Evolutionary conservation across 2,888 invertebrate genomes (phyloP).

Genomic region (Lepidochrysops patricia): DNA sequence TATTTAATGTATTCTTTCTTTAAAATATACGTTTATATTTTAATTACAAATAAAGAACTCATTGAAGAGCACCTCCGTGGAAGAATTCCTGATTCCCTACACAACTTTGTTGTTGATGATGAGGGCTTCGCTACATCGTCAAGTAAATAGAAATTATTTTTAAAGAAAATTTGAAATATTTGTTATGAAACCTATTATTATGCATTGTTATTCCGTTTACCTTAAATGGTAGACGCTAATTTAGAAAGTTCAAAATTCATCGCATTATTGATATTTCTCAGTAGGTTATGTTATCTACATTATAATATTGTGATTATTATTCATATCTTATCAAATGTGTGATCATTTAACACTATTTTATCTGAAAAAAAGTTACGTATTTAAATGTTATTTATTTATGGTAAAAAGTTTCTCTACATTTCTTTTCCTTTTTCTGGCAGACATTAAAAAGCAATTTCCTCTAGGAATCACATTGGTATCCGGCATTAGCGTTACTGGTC

Average conservation of each 20-base stretch:
- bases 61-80: no score
- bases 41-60: no score
- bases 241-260: constrained; percentile 6
- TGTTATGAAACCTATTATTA: not conserved
- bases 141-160: not conserved
- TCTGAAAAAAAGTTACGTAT: no score
- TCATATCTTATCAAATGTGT: not conserved
- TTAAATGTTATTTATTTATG: no score
- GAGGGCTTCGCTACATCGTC: no score
- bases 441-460: not conserved
- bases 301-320: no score
- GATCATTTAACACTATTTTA: not conserved
- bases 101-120: no score
- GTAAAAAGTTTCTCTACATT: not conserved
- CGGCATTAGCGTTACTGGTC: not conserved
- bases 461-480: not conserved
- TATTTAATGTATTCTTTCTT: no score
- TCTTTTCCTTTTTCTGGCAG: not conserved
- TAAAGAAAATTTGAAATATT: not conserved
- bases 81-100: no score
- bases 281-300: not conserved
- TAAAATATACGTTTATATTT: no score
- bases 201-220: not conserved
- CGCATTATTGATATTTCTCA: not conserved
- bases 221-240: constrained; percentile 3